Conservation (phyloP, 2,113 vertebrate genomes). For the Pseudois nayaur region DNA sequence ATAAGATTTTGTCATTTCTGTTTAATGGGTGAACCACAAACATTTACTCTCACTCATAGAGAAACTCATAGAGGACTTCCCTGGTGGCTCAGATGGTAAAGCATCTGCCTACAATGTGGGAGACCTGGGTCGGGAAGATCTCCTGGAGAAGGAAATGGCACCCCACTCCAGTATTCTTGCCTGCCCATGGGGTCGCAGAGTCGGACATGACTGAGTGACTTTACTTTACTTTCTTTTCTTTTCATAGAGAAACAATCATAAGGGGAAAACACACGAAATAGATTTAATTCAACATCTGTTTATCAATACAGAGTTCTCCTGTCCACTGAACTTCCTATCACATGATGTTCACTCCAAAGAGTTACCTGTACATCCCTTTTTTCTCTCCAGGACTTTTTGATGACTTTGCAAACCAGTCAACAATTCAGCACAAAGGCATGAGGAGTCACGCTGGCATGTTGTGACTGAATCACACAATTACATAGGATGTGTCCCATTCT, state of each 20-base stretch:
- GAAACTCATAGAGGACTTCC: background rate
- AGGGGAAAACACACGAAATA: background rate
- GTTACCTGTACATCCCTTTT: background rate
- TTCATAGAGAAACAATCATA: background rate
- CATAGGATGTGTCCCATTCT: background rate
- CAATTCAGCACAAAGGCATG: conserved; percentile 37
- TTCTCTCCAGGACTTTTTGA: conserved; percentile 19
- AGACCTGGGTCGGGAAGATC: background rate
- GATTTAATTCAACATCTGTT: background rate
- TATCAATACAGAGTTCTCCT: background rate
- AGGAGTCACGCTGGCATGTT: conserved; percentile 40
- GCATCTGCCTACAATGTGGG: background rate
- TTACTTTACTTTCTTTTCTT: background rate
- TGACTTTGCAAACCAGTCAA: conserved; percentile 48
- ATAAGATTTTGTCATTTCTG: conserved; percentile 1
- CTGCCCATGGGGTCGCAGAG: background rate
- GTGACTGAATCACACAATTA: conserved; percentile 47
- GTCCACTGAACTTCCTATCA: background rate
- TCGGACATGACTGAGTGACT: background rate
- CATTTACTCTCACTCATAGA: background rate
- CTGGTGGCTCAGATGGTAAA: background rate
- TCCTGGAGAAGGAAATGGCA: background rate
- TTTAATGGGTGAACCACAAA: background rate
- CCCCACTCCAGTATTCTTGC: background rate
- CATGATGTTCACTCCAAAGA: background rate